Conservation (phyloP, 1,140 invertebrate genomes). For the Drosophila lacertosa region DNA sequence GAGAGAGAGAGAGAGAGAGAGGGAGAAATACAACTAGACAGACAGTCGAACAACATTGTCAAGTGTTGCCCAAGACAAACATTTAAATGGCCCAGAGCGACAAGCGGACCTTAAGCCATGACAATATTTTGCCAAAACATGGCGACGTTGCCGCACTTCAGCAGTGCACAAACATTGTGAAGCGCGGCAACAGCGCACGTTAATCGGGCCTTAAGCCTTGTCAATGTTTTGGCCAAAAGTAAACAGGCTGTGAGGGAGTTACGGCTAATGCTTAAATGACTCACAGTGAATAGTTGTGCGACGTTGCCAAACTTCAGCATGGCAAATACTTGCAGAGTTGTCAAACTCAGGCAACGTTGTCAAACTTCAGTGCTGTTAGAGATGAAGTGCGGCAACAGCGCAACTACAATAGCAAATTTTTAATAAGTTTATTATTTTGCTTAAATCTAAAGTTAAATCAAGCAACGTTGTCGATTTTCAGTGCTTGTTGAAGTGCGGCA, state of each 20-base stretch:
- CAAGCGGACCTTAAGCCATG: slow-evolving; percentile 30
- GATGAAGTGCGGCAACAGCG: slow-evolving; percentile 24
- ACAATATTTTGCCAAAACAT: slow-evolving; percentile 56
- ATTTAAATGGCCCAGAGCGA: slow-evolving; percentile 29
- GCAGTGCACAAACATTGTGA: slow-evolving; percentile 7
- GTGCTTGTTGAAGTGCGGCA: slow-evolving; percentile 21
- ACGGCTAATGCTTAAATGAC: no score
- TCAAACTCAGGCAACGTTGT: slow-evolving; percentile 32
- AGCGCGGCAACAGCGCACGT: slow-evolving; percentile 39
- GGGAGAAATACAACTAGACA: slow-evolving; percentile 1
- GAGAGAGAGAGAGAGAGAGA: slow-evolving; percentile 1
- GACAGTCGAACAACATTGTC: slow-evolving; percentile 39
- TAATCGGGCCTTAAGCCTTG: neutral
- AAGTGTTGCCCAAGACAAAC: slow-evolving; percentile 30
- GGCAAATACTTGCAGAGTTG: no score
- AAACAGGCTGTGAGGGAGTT: neutral
- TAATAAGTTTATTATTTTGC: no score
- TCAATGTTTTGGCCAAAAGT: neutral
- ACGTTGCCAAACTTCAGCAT: no score
- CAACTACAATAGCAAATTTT: slow-evolving; percentile 1
- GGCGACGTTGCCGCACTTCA: slow-evolving; percentile 43
- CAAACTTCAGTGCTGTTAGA: slow-evolving; percentile 9
- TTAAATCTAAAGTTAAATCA: slow-evolving; percentile 9
- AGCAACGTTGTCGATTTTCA: slow-evolving; percentile 31
- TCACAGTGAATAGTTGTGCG: no score